These are phyloP conservation scores for Protodeltote pygarga DNA, from an alignment of 2,888 invertebrate species.

Conservation along the genomic window DNA sequence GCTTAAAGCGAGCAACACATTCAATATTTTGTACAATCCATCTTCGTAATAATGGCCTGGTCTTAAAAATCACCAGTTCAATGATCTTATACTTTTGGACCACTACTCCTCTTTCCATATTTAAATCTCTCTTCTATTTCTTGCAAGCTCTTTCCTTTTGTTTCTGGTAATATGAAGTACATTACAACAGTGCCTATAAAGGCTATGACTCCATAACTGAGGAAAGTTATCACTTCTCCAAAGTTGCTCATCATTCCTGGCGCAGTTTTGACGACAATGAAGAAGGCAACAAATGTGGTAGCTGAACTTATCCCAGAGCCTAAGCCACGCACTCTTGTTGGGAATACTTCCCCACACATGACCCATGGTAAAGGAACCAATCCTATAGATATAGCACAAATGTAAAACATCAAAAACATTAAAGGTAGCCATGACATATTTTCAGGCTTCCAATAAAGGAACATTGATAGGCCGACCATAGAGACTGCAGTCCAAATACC, in stretches of 20 bases:
- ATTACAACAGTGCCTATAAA: constrained; percentile 86
- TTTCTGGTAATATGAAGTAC: constrained; percentile 89
- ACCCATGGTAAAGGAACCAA: constrained; percentile 91
- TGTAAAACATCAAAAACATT: constrained; percentile 85
- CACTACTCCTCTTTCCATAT: constrained; percentile 57
- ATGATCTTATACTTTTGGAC: constrained; percentile 51
- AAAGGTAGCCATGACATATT: constrained; percentile 83
- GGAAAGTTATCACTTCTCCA: constrained; percentile 89
- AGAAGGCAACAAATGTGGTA: constrained; percentile 89
- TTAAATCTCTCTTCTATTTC: constrained; percentile 89
- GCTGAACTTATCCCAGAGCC: constrained; percentile 90
- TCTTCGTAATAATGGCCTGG: constrained; percentile 10
- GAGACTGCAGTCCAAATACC: constrained; percentile 88
- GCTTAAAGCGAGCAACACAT: constrained; percentile 61
- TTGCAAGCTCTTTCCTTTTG: constrained; percentile 89
- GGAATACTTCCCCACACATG: constrained; percentile 91
- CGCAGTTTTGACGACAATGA: constrained; percentile 89
- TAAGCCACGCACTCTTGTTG: constrained; percentile 87
- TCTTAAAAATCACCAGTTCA: constrained; percentile 33
- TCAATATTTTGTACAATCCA: constrained; percentile 42
- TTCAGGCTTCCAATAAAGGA: constrained; percentile 72
- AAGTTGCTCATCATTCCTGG: constrained; percentile 87
- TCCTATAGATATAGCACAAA: constrained; percentile 87
- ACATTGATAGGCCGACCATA: constrained; percentile 85
- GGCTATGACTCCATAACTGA: constrained; percentile 87